Base-by-base conservation (phyloP, 1,140 invertebrate species). In the Pinna nobilis region DNA sequence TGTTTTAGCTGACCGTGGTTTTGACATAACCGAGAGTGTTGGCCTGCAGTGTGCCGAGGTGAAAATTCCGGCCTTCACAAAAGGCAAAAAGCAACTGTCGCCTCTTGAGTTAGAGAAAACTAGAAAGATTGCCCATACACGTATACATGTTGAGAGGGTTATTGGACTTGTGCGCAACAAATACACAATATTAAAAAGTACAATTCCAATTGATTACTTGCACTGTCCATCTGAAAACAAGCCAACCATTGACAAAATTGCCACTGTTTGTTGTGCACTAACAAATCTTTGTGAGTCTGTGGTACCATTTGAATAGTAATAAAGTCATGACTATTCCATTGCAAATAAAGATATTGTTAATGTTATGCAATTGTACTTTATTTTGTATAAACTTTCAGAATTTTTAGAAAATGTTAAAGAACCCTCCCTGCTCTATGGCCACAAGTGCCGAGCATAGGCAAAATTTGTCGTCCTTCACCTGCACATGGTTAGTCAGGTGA, bases 81-180 rank as follows among this genome's bases (percentile, higher is more conserved):
- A 61, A 66, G 65, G 79, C 28, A 74, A 76, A 66, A 15, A 7
- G 23, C 79, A 81, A 49, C 28, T 71, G 28, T 72, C 67, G 20
- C 49, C 68, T 37, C 15, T 57, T 13, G 71, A 75, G 20, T 20
- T 77, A 15, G 69, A 77, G 28, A 55, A 47, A 3, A 73, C 66
- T 2, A 73, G 70, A 35, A 77, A 77, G 39, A 68, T 70, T 4
- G 74, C 74, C 15, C 51, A 61, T 60, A 55, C 65, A 15, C 59
- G 73, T n/a, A 77, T 77, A 15, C 70, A 80, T 55, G 68, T 80
- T 0, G 75, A 80, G 37, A 59, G 67, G 44, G 69, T 77, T n/a
- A 73, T 76, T 47, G 68, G 71, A 47, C 35, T 80, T 28, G 59
- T 74, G 5, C 20, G 75, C 13, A 73, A 80, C 13, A 77, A 77